Percentiles rank a stretch among this genome's conserved stretches.
phyloP scores from a whole-genome alignment of 2,113 vertebrate species.

The Leptobrachium ailaonicum region DNA sequence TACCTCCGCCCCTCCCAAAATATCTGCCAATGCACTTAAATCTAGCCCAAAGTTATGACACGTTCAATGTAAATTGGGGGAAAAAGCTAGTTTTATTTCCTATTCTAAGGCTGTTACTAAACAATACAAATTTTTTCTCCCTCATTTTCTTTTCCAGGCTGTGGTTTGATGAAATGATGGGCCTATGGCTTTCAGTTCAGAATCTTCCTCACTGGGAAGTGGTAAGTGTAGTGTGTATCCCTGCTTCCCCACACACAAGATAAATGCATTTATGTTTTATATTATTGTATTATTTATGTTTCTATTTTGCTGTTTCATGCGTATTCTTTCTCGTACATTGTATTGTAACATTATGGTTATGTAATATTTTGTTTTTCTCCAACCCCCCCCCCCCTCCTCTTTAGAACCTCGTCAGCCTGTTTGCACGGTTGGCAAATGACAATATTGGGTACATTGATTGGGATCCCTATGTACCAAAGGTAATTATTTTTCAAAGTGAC shows the following conservation, averaged over 20 bases:
- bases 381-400: constrained; percentile 20
- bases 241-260: neutral
- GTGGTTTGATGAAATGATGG: constrained; percentile 95
- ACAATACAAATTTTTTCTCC: no score
- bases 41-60: no score
- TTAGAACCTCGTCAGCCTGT: constrained; percentile 93
- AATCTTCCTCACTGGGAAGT: constrained; percentile 97
- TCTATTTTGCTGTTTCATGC: no score
- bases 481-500: constrained; percentile 55
- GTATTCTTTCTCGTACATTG: no score
- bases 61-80: no score
- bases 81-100: no score
- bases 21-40: no score
- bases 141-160: constrained; percentile 73
- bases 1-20: no score
- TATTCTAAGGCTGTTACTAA: no score
- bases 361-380: neutral
- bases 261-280: no score
- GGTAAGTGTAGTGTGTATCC: constrained; percentile 71
- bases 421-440: constrained; percentile 92
- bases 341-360: no score
- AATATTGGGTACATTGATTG: constrained; percentile 98
- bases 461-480: constrained; percentile 97
- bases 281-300: no score
- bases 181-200: constrained; percentile 93